These are phyloP conservation scores for Frankliniella fusca DNA, from an alignment of 2,888 invertebrate species.

Conservation along the genomic window DNA sequence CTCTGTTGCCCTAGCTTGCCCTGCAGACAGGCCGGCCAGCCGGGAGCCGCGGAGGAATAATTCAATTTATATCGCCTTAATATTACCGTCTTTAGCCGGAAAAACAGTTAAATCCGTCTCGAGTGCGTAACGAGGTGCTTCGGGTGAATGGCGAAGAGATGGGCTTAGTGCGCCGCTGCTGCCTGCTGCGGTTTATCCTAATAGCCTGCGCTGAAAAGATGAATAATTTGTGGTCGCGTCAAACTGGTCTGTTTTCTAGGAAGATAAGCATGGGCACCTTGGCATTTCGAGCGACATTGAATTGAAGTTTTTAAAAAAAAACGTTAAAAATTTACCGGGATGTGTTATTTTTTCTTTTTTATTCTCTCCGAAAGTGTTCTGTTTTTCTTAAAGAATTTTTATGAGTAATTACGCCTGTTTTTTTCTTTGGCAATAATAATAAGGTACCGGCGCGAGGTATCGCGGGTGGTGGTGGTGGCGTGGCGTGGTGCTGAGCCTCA, in stretches of 20 bases:
- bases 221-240: too few relatives aligned
- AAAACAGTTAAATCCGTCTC: constrained; percentile 2
- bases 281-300: background rate
- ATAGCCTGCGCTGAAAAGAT: too few relatives aligned
- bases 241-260: too few relatives aligned
- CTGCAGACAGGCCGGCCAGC: too few relatives aligned
- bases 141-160: background rate
- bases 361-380: background rate
- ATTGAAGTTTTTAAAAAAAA: background rate
- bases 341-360: background rate
- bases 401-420: background rate
- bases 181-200: too few relatives aligned
- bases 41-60: background rate
- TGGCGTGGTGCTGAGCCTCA: too few relatives aligned
- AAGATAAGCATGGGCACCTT: too few relatives aligned
- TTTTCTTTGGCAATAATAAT: background rate
- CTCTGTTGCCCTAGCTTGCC: too few relatives aligned
- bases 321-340: background rate
- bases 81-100: background rate
- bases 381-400: background rate
- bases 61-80: constrained; percentile 11
- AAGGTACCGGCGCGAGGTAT: too few relatives aligned
- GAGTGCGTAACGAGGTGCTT: background rate
- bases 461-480: too few relatives aligned
- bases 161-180: too few relatives aligned